These are phyloP conservation scores for Bombyx mori DNA, from an alignment of 1,140 invertebrate species.

Conservation along the genomic window ASM3026992v2 NC_085107.1:4384001-4384500, in stretches of 20 bases:
- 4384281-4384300: no score
- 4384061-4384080: conserved; percentile 82
- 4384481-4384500: no score
- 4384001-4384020: conserved; percentile 79
- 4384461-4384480: no score
- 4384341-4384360: no score
- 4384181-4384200: conserved; percentile 63
- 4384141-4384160: conserved; percentile 86
- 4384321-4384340: no score
- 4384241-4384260: neutral
- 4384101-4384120: conserved; percentile 80
- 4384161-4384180: conserved; percentile 83
- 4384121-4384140: conserved; percentile 90
- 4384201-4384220: conserved; percentile 19
- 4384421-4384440: no score
- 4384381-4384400: no score
- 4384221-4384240: conserved; percentile 18
- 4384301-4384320: no score
- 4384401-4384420: no score
- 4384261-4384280: no score
- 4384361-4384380: no score
- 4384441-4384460: no score
- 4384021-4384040: conserved; percentile 88
- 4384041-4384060: conserved; percentile 83
- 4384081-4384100: conserved; percentile 84